Conservation (phyloP, 2,113 vertebrate genomes). For the Ranitomeya imitator region DNA sequence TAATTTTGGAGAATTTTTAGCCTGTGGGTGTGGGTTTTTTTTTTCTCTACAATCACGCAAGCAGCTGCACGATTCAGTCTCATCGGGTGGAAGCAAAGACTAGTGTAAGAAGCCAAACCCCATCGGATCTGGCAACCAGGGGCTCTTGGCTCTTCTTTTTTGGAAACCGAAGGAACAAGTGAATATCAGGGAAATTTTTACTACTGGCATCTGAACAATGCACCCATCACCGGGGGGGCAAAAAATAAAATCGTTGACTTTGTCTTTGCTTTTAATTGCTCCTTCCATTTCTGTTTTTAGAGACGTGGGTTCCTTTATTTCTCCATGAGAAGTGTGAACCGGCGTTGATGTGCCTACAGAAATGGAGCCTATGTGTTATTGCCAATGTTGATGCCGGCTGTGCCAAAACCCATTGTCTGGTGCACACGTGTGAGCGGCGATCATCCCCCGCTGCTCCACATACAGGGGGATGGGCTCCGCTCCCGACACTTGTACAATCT, state of each 20-base stretch:
- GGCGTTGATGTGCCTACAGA: slow-evolving; percentile 29
- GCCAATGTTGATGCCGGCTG: slow-evolving; percentile 52
- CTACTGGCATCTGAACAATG: slow-evolving; percentile 47
- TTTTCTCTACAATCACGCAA: slow-evolving; percentile 16
- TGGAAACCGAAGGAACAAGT: slow-evolving; percentile 41
- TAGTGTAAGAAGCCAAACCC: slow-evolving; percentile 51
- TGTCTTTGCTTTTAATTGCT: slow-evolving; percentile 29
- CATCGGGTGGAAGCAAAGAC: slow-evolving; percentile 36
- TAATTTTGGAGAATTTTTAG: not conserved
- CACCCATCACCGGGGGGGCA: slow-evolving; percentile 24
- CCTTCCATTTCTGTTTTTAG: slow-evolving; percentile 52
- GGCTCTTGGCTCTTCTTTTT: slow-evolving; percentile 38
- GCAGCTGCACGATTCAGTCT: not conserved
- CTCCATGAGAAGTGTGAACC: slow-evolving; percentile 14
- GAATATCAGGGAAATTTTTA: slow-evolving; percentile 44
- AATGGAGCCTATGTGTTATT: not conserved
- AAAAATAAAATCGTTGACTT: slow-evolving; percentile 45
- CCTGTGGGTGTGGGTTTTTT: not conserved
- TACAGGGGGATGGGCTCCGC: slow-evolving; percentile 23
- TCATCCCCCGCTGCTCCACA: slow-evolving; percentile 40
- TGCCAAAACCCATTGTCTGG: slow-evolving; percentile 50
- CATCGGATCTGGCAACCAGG: slow-evolving; percentile 54
- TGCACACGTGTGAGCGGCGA: slow-evolving; percentile 39
- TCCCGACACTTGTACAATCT: slow-evolving; percentile 37
- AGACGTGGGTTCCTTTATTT: slow-evolving; percentile 21